Evolutionary conservation across 2,888 invertebrate species (phyloP).

Genomic region (Orchesella flavescens): DNA sequence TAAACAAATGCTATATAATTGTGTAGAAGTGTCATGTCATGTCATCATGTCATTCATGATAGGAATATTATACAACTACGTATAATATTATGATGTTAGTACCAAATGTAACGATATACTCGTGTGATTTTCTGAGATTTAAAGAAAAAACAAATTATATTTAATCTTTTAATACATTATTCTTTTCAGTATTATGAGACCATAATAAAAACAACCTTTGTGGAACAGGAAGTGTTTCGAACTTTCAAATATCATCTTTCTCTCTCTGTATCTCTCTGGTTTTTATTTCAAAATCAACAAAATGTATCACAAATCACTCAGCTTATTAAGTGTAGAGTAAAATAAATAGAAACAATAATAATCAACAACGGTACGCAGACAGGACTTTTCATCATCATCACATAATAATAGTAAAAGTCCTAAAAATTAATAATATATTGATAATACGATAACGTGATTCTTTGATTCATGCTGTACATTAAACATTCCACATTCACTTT

Average conservation of each 20-base stretch:
- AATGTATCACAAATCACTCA: slow-evolving; percentile 1
- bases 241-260: neutral
- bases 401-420: neutral
- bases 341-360: too few relatives aligned
- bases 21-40: neutral
- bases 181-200: slow-evolving; percentile 22
- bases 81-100: neutral
- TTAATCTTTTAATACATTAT: slow-evolving; percentile 4
- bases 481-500: too few relatives aligned
- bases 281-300: slow-evolving; percentile 15
- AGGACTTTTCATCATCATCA: neutral
- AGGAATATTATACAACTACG: neutral
- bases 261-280: neutral
- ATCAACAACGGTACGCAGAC: too few relatives aligned
- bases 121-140: too few relatives aligned
- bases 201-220: neutral
- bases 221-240: neutral
- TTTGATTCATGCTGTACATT: too few relatives aligned
- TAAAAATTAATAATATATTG: neutral
- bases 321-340: too few relatives aligned
- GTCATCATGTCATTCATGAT: neutral
- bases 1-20: neutral
- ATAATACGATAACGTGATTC: too few relatives aligned
- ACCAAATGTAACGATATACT: neutral
- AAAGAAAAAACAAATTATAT: neutral